These are phyloP conservation scores for Philaethria dido DNA, from an alignment of 2,888 invertebrate genomes.

Conservation along the genomic window DNA sequence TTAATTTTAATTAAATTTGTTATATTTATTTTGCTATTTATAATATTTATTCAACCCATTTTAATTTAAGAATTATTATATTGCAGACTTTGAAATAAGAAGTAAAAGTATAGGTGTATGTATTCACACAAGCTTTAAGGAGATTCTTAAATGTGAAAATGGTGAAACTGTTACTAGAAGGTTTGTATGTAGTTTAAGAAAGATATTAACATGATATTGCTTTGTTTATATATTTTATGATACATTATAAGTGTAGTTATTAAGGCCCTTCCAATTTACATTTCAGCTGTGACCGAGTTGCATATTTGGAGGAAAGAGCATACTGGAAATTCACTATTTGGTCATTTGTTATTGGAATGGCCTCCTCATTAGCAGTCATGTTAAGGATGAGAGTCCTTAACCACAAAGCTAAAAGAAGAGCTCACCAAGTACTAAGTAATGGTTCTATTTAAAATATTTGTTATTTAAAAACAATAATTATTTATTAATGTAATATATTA, in stretches of 20 bases:
- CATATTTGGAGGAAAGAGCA: conserved; percentile 91
- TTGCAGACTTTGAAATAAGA: conserved; percentile 90
- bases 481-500: conserved; percentile 33
- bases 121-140: conserved; percentile 92
- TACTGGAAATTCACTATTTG: conserved; percentile 93
- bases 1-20: background rate
- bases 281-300: conserved; percentile 92
- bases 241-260: background rate
- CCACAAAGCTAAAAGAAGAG: conserved; percentile 86
- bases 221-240: background rate
- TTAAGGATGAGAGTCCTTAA: conserved; percentile 87
- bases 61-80: background rate
- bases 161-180: conserved; percentile 92
- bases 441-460: conserved; percentile 69
- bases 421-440: conserved; percentile 88
- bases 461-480: conserved; percentile 15
- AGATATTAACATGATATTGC: background rate
- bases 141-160: conserved; percentile 90
- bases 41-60: background rate
- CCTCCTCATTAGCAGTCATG: conserved; percentile 86
- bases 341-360: conserved; percentile 86
- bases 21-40: background rate
- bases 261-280: background rate
- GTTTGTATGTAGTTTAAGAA: conserved; percentile 65
- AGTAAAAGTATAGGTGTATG: conserved; percentile 93